phyloP scores from a whole-genome alignment of 2,888 invertebrate species.

The Tetragnatha montana region DNA sequence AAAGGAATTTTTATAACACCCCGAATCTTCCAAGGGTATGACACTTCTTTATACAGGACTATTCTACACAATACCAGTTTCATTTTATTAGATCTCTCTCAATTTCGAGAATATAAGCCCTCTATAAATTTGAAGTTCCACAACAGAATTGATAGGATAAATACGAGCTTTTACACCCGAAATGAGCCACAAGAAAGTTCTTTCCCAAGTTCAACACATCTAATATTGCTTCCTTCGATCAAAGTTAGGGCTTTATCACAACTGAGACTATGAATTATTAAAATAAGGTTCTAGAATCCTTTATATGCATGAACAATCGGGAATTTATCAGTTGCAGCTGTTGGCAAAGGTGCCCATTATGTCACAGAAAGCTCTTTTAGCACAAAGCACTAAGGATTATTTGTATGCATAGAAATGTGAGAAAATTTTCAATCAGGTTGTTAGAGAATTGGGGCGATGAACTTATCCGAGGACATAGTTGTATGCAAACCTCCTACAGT shows the following conservation, averaged over 20 bases:
- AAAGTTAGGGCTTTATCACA: not conserved
- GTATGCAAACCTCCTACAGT: too few species aligned
- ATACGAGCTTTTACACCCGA: not conserved
- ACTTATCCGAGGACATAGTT: too few species aligned
- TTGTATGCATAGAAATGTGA: not conserved
- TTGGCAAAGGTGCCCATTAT: not conserved
- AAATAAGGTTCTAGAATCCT: not conserved
- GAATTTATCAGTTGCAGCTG: not conserved
- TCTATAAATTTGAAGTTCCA: not conserved
- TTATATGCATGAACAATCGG: not conserved
- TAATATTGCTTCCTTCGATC: not conserved
- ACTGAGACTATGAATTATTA: not conserved
- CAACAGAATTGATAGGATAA: not conserved
- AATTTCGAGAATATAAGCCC: not conserved
- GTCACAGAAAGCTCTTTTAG: not conserved
- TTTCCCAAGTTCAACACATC: not conserved
- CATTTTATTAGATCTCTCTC: constrained; percentile 10
- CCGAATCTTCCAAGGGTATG: not conserved
- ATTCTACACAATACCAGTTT: not conserved
- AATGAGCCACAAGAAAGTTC: not conserved
- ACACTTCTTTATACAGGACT: not conserved
- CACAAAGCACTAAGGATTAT: not conserved
- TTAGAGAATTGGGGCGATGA: not conserved
- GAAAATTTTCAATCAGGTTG: not conserved
- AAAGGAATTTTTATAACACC: not conserved